These are phyloP conservation scores for Alcedo atthis DNA, from an alignment of 2,797 vertebrate species.

Conservation along the genomic window DNA sequence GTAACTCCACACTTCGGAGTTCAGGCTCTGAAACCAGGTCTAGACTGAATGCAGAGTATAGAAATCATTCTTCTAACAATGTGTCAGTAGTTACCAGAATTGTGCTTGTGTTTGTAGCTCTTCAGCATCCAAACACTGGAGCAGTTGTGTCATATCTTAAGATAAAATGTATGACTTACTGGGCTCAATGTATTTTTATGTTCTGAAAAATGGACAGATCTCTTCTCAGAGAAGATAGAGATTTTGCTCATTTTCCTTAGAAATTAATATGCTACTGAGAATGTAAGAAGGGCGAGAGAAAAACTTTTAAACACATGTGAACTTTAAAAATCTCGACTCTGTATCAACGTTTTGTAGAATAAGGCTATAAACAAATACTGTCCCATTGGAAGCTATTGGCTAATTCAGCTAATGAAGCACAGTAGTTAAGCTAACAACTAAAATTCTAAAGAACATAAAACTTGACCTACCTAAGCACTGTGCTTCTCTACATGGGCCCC, in stretches of 20 bases:
- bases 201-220: not conserved
- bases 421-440: not conserved
- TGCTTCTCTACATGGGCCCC: not conserved
- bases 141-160: not conserved
- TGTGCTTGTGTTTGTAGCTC: not conserved
- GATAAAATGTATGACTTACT: not conserved
- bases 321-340: not conserved
- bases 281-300: not conserved
- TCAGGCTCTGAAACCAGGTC: not conserved
- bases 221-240: not conserved
- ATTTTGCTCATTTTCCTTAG: not conserved
- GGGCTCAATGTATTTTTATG: not conserved
- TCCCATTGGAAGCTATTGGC: not conserved
- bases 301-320: not conserved
- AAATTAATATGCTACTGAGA: not conserved
- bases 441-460: not conserved
- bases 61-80: not conserved
- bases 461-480: not conserved
- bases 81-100: not conserved
- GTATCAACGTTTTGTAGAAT: not conserved
- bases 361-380: not conserved
- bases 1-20: not conserved
- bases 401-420: not conserved
- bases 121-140: not conserved
- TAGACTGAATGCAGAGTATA: not conserved